Conservation (phyloP, 2,113 vertebrate genomes). For the Tamias sibiricus region DNA sequence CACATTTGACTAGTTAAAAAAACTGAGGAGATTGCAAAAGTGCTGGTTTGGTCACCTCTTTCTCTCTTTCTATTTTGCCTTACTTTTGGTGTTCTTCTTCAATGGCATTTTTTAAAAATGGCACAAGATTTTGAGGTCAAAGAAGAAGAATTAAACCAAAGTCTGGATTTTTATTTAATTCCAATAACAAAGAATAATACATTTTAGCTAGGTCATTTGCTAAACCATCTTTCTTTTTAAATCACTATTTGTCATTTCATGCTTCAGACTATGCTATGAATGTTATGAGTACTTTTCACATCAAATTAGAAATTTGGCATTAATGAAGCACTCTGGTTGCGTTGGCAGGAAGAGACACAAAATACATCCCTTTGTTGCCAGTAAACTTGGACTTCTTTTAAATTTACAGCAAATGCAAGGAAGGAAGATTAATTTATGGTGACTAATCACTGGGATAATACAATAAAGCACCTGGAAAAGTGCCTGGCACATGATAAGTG, state of each 20-base stretch:
- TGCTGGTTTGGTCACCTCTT: background rate
- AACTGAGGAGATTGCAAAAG: slow-evolving; percentile 49
- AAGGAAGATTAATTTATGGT: slow-evolving; percentile 25
- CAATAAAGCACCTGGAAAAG: slow-evolving; percentile 37
- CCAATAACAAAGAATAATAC: slow-evolving; percentile 39
- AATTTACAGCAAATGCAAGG: slow-evolving; percentile 24
- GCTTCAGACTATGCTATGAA: slow-evolving; percentile 47
- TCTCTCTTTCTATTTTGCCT: slow-evolving; percentile 39
- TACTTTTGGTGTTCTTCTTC: slow-evolving; percentile 6
- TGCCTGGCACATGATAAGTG: slow-evolving; percentile 36
- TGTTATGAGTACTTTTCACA: slow-evolving; percentile 25
- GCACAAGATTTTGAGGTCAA: background rate
- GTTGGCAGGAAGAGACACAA: slow-evolving; percentile 65
- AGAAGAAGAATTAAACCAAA: background rate
- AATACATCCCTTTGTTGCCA: slow-evolving; percentile 67
- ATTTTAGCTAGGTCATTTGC: slow-evolving; percentile 56
- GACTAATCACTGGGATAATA: slow-evolving; percentile 37
- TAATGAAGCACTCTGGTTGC: slow-evolving; percentile 56
- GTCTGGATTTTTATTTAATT: background rate
- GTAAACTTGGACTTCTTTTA: slow-evolving; percentile 20
- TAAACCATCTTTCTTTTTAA: slow-evolving; percentile 59
- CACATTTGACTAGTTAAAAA: slow-evolving; percentile 25
- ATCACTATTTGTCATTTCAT: slow-evolving; percentile 66
- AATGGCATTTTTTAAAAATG: background rate
- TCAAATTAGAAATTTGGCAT: slow-evolving; percentile 74